These are phyloP conservation scores for Leucophora obtusa DNA, from an alignment of 2,888 invertebrate species.

Conservation along the genomic window DNA sequence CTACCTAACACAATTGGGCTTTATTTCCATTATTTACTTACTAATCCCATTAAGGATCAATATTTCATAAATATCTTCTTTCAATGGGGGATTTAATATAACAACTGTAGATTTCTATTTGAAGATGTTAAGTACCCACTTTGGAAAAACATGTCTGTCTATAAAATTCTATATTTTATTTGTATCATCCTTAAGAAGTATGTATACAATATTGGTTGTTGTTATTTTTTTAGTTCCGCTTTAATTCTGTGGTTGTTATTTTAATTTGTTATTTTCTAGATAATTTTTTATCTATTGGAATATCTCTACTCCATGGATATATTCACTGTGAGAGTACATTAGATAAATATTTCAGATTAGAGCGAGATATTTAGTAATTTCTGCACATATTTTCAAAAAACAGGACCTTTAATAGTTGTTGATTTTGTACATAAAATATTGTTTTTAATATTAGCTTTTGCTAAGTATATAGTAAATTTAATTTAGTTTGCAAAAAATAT, in stretches of 20 bases:
- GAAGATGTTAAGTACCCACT: too few species aligned
- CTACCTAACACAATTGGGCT: too few species aligned
- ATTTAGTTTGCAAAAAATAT: conserved; percentile 8
- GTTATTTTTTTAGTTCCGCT: conserved; percentile 7
- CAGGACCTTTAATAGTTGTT: conserved; percentile 48
- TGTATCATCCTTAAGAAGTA: conserved; percentile 25
- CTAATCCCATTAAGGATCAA: too few species aligned
- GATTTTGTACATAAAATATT: conserved; percentile 34
- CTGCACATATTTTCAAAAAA: conserved; percentile 15
- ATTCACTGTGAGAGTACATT: not conserved
- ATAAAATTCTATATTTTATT: not conserved
- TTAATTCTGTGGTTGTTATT: conserved; percentile 10
- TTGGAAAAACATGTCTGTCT: not conserved
- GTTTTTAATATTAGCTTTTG: conserved; percentile 35
- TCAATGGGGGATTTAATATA: too few species aligned
- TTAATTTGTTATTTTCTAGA: conserved; percentile 29
- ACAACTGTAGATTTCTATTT: too few species aligned
- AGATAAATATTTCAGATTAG: not conserved
- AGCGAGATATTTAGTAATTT: not conserved
- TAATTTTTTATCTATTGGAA: conserved; percentile 49
- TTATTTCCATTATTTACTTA: too few species aligned
- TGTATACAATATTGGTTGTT: conserved; percentile 40
- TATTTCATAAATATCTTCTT: too few species aligned
- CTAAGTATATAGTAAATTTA: conserved; percentile 19
- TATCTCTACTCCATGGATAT: not conserved